A percentile compares a stretch with the other conserved stretches of the same genome.
phyloP scores from a whole-genome alignment of 2,888 invertebrate genomes.

The Netelia melanura region DNA sequence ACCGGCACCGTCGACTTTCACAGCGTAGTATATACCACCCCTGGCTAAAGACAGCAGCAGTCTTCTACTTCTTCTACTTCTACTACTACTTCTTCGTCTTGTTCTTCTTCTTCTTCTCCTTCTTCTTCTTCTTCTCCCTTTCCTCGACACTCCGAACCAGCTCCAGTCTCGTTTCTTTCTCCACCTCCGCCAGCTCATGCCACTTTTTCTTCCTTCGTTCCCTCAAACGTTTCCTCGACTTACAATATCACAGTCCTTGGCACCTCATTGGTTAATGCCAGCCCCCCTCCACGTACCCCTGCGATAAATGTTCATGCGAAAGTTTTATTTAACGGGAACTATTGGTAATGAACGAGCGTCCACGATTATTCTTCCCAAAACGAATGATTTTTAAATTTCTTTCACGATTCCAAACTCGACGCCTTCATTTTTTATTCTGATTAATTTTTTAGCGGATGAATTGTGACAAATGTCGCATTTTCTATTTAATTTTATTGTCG shows the following conservation, averaged over 20 bases:
- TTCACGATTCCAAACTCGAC: neutral
- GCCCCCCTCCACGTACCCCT: no score
- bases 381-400: neutral
- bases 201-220: constrained; percentile 64
- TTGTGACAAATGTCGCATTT: no score
- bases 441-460: neutral
- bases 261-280: constrained; percentile 43
- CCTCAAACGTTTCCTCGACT: constrained; percentile 43
- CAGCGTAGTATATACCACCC: constrained; percentile 73
- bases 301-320: neutral
- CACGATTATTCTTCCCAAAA: neutral
- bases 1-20: constrained; percentile 72
- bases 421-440: neutral
- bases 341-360: neutral
- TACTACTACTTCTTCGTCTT: constrained; percentile 69
- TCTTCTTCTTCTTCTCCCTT: constrained; percentile 70
- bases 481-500: no score
- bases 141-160: constrained; percentile 32
- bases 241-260: constrained; percentile 43
- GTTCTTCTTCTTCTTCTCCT: constrained; percentile 68
- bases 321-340: constrained; percentile 12
- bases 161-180: constrained; percentile 24
- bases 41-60: constrained; percentile 59
- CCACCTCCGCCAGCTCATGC: constrained; percentile 49
- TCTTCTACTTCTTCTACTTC: constrained; percentile 67